Evolutionary conservation across 2,888 invertebrate species (phyloP).

Genomic region (Leuctra nigra): DNA sequence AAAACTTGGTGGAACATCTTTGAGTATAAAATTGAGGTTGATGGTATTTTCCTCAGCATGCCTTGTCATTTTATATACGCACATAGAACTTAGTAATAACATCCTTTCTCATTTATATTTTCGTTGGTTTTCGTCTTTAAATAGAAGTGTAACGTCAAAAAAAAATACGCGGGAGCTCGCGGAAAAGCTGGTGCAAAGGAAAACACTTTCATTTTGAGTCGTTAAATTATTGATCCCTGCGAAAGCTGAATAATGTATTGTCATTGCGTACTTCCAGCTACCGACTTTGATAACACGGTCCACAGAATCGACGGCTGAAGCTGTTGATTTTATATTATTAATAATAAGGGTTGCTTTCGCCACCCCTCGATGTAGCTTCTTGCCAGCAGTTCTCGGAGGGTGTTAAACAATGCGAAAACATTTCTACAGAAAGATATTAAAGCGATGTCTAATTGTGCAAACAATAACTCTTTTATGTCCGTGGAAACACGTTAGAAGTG

Average conservation of each 20-base stretch:
- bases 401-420: too few species aligned
- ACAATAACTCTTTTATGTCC: too few species aligned
- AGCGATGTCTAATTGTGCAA: too few species aligned
- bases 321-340: too few species aligned
- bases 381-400: too few species aligned
- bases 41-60: conserved; percentile 2
- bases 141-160: background rate
- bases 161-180: background rate
- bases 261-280: background rate
- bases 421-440: too few species aligned
- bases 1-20: conserved; percentile 7
- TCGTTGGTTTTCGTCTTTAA: background rate
- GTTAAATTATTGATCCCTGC: background rate
- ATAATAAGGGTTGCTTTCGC: too few species aligned
- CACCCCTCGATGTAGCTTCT: too few species aligned
- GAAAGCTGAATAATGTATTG: background rate
- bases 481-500: too few species aligned
- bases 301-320: too few species aligned
- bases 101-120: conserved; percentile 10
- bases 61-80: conserved; percentile 6
- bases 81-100: background rate
- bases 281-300: too few species aligned
- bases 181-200: background rate
- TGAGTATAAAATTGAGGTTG: conserved; percentile 17
- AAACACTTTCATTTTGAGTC: background rate